A percentile compares a stretch with the other conserved stretches of the same genome.
phyloP scores from a whole-genome alignment of 2,113 vertebrate species.

The Gulo gulo region DNA sequence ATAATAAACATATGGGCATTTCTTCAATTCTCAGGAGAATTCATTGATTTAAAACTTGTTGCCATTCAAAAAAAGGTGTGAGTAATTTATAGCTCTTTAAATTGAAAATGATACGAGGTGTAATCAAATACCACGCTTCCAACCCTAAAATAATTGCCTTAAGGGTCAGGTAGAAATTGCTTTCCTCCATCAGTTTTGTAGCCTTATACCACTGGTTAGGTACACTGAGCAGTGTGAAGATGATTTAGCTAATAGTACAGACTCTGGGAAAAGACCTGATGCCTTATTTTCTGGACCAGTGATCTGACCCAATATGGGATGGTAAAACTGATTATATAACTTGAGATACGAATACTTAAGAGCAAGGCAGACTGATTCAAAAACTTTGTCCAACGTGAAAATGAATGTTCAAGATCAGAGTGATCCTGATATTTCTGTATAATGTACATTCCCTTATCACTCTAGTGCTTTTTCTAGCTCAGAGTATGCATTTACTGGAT shows the following conservation, averaged over 20 bases:
- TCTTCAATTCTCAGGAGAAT: conserved; percentile 36
- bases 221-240: conserved; percentile 37
- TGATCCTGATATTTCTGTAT: conserved; percentile 13
- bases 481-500: conserved; percentile 67
- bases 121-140: conserved; percentile 56
- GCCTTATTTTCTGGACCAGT: conserved; percentile 73
- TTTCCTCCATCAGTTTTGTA: conserved; percentile 41
- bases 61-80: background rate
- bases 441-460: conserved; percentile 59
- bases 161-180: conserved; percentile 56
- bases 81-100: conserved; percentile 61
- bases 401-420: conserved; percentile 63
- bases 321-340: conserved; percentile 58
- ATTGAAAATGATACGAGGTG: conserved; percentile 44
- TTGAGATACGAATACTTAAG: conserved; percentile 57
- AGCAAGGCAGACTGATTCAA: conserved; percentile 50
- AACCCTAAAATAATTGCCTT: conserved; percentile 50
- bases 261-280: conserved; percentile 48
- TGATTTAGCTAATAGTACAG: conserved; percentile 54
- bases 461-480: conserved; percentile 61
- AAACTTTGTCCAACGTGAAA: conserved; percentile 58
- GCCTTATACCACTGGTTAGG: background rate
- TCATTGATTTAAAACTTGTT: conserved; percentile 60
- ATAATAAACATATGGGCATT: conserved; percentile 22
- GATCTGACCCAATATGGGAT: conserved; percentile 41